Base-by-base conservation (phyloP, 2,797 vertebrate genomes). In the Hafferia zeledoni region DNA sequence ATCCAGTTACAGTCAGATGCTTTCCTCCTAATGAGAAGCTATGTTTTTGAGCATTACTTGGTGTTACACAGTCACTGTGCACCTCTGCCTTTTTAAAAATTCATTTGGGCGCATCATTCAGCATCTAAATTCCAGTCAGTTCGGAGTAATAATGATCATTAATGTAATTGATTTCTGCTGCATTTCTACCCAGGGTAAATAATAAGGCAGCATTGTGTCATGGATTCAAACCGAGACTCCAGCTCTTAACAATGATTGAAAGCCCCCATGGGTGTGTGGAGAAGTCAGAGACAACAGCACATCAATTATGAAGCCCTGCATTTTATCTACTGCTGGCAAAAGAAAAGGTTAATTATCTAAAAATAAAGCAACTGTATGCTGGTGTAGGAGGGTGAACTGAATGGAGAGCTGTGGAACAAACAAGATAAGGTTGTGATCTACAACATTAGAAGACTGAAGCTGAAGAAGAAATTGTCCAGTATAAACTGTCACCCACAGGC, bases 321-420 rank as follows among this genome's bases (percentile, higher is more conserved):
- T 49, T 94, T 91, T 79, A 84, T 95, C 90, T 80, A 85, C 65
- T 75, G 70, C 55, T 85, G 68, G 86, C 53, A 84, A 89, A 90
- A 91, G 44, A 87, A 83, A 94, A 96, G 91, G 92, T 95, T 96
- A 93, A 93, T 94, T 90, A 87, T 89, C 65, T 83, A 90, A 94
- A 94, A 96, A 93, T 89, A 90, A 89, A 93, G 67, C 77, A 90
- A 87, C 49, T 70, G 8, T 80, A 55, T 63, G 44, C 61, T 77
- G 46, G 44, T 74, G 70, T 70, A 79, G 80, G 59, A 86, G 52
- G 47, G 50, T 65, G 57, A 81, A 53, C 59, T 43, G 49, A 37
- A 60, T 89, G 85, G 49, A 87, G 33, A 5, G 55, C 41, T 91
- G 55, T 94, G 84, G 55, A 67, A 55, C 43, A 83, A 78, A 87